Evolutionary conservation across 2,113 vertebrate genomes (phyloP), one percentile per base, ranked within the genome.

Genomic region (Rhombomys opimus): DNA sequence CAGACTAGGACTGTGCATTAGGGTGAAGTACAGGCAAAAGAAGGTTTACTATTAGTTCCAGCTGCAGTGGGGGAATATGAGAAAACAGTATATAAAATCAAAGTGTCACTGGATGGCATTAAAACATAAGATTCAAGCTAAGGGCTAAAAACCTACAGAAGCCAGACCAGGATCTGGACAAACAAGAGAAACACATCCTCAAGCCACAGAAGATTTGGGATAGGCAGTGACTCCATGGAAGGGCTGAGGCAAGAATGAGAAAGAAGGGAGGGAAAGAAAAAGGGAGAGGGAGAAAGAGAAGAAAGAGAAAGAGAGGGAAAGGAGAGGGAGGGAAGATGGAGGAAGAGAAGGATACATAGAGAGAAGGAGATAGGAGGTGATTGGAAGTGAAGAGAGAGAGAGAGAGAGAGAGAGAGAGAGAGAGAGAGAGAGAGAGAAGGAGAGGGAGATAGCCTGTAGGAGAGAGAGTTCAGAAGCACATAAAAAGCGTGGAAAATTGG

Each of bases 151-250:
- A 61, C 52, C 35, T 38, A 52, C 18, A 85, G 89, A 87, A 87
- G 95, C 75, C 72, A 32, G 80, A 11, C n/a, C 63, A 65, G 61
- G 41, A 90, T 94, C 76, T 22, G 90, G 68, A 87, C 35, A 87
- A 68, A 76, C 13, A 68, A 35, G 12, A 78, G 54, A 12, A 96
- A 77, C 17, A 59, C 7, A 89, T 68, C 57, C 89, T 5, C n/a
- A 87, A 70, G 15, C 17, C 72, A 70, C 8, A 67, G 72, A 87
- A 14, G 18, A 14, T 72, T 87, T 93, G 27, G 54, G 38, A 7
- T 59, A 78, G 68, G 27, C 86, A 18, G 70, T 13, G 86, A 92
- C 18, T 73, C 46, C 25, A 46, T 82, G 7, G 25, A 89, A 90
- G 17, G 80, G 41, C 9, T 35, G 38, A 38, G 61, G 17, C 9